phyloP scores from a whole-genome alignment of 37 sponge, comb jelly and placozoan genomes.

The Bolinopsis microptera region DNA sequence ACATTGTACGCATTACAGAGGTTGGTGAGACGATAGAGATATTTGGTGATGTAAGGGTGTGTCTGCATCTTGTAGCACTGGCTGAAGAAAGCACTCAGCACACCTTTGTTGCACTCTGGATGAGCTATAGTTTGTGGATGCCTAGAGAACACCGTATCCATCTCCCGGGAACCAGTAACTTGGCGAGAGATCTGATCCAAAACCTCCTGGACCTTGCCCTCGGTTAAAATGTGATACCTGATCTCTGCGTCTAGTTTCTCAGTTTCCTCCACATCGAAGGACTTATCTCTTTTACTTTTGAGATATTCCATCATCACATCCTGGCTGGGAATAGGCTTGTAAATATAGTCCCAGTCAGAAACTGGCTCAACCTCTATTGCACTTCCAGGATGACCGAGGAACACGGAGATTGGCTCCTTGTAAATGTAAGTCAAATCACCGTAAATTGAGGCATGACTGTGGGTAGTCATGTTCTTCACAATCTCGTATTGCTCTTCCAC shows the following conservation, averaged over 20 bases:
- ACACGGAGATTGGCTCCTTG: background rate
- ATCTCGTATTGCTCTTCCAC: slow-evolving; percentile 71
- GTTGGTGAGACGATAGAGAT: background rate
- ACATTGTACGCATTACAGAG: slow-evolving; percentile 1
- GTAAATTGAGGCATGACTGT: slow-evolving; percentile 72
- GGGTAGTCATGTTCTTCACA: slow-evolving; percentile 76
- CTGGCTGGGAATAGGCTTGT: background rate
- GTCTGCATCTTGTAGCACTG: slow-evolving; percentile 15
- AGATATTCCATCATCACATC: slow-evolving; percentile 20
- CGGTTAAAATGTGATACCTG: background rate
- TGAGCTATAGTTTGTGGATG: background rate
- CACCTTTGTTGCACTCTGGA: background rate
- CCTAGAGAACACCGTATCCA: background rate
- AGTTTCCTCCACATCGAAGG: background rate
- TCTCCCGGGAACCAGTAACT: background rate
- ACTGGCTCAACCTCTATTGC: background rate
- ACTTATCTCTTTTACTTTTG: background rate
- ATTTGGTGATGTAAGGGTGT: slow-evolving; percentile 62
- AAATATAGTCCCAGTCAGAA: background rate
- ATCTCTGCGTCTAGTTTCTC: background rate
- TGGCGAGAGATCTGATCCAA: background rate
- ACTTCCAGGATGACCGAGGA: background rate
- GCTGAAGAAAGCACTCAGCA: background rate
- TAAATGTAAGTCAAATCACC: slow-evolving; percentile 69
- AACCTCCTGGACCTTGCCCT: background rate